Base-by-base conservation (phyloP, 2,888 invertebrate genomes). In the Aphidius colemani region DNA sequence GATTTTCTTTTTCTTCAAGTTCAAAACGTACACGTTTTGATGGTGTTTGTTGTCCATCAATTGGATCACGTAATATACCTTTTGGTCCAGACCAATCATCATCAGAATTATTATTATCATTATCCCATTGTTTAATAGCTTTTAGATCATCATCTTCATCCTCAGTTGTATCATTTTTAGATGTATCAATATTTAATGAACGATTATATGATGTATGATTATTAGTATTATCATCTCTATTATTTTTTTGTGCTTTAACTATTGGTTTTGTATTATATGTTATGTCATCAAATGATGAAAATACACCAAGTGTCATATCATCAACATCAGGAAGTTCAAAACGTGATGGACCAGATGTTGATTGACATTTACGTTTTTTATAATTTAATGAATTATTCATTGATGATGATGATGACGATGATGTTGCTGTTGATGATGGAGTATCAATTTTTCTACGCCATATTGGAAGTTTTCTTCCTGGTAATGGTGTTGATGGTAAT, bases 321-420 rank as follows among this genome's bases (percentile, higher is more conserved):
- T 89, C 85, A 57, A 90, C 91, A 75, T 91, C 91, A 0, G 91
- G 91, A 78, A 91, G 85, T 78, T 92, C 92, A 78, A 88, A 88
- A 68, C 88, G 77, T 0, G 87, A 87, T 30, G 88, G 88, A 65
- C 85, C 85, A 0, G 87, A 85, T 8, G 84, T 81, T 59, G 83
- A 83, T 70, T 86, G 85, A 7, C 74, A 71, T 59, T 70, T 65
- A 64, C 67, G 74, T 6, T 73, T 71, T 7, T 71, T 72, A 61
- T 74, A 72, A 72, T 75, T 72, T 67, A 72, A 75, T 62, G 73
- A 64, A 59, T 79, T 78, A 57, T 75, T 74, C 40, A 71, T 59
- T 30, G 66, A 40, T 18, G 71, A 67, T 13, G 67, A 46, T 30
- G 30, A 5, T 30, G 30, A 30, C 5, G 30, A 30, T 30, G 30